Evolutionary conservation across 1,140 invertebrate genomes (phyloP).

Genomic region (Anthonomus grandis): DNA sequence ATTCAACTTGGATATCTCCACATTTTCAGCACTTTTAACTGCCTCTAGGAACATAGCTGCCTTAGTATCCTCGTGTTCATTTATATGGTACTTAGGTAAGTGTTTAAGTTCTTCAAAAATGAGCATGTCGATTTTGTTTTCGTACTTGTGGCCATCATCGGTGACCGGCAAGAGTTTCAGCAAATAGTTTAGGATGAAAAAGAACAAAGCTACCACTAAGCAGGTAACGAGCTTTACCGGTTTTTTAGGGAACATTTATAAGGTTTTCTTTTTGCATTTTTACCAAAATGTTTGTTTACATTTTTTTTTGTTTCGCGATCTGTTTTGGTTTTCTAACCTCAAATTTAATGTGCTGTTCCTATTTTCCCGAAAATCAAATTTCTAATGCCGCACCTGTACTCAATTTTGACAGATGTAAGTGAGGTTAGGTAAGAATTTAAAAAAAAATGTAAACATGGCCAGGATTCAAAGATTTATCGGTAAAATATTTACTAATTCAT

Average conservation of each 20-base stretch:
- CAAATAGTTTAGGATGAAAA: constrained; percentile 22
- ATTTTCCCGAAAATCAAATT: too few relatives aligned
- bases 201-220: constrained; percentile 20
- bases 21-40: background rate
- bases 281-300: too few relatives aligned
- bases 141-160: background rate
- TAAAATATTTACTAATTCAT: too few relatives aligned
- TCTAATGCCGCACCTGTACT: too few relatives aligned
- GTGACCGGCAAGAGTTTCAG: constrained; percentile 13
- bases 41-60: background rate
- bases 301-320: too few relatives aligned
- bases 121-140: constrained; percentile 5
- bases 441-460: too few relatives aligned
- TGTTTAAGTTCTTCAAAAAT: constrained; percentile 5
- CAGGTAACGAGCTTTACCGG: constrained; percentile 19
- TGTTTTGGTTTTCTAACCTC: too few relatives aligned
- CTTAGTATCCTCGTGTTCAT: background rate
- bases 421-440: too few relatives aligned
- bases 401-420: too few relatives aligned
- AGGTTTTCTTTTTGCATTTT: constrained; percentile 10
- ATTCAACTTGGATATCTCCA: constrained; percentile 8
- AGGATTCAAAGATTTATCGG: too few relatives aligned
- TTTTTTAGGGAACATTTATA: constrained; percentile 33
- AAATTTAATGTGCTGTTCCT: too few relatives aligned
- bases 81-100: background rate